Conservation (phyloP, 1,140 invertebrate genomes). For the Ostrea denselamellosa region DNA sequence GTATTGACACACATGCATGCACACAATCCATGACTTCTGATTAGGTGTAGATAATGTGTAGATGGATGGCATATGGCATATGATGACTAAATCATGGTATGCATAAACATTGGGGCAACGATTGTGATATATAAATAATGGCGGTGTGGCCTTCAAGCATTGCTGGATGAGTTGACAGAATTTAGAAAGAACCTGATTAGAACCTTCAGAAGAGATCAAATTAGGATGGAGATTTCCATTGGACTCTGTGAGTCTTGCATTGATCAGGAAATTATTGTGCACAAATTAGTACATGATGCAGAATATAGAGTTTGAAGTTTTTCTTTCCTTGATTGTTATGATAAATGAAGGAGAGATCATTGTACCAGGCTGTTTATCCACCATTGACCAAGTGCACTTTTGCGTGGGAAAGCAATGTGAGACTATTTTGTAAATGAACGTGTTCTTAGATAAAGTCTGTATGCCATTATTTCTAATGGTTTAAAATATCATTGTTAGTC, state of each 20-base stretch:
- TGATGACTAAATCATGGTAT: conserved; percentile 36
- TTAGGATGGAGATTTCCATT: not conserved
- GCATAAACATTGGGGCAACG: conserved; percentile 4
- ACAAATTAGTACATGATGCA: not conserved
- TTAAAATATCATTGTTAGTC: conserved; percentile 23
- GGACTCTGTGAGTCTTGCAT: not conserved
- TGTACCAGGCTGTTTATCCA: not conserved
- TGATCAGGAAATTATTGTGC: not conserved
- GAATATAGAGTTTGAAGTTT: not conserved
- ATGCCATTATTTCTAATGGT: not conserved
- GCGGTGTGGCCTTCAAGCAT: not conserved
- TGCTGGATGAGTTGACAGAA: conserved; percentile 5
- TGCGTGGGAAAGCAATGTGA: not conserved
- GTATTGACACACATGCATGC: conserved; percentile 25
- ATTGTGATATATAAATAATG: conserved; percentile 34
- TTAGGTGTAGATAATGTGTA: conserved; percentile 30
- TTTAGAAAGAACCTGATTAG: not conserved
- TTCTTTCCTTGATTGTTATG: not conserved
- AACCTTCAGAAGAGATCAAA: not conserved
- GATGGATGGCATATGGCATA: conserved; percentile 34
- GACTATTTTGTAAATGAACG: not conserved
- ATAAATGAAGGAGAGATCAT: not conserved
- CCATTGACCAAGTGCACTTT: not conserved
- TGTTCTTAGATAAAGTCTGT: not conserved
- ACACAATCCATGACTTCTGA: conserved; percentile 4